These are phyloP conservation scores for Cephalopterus ornatus DNA, from an alignment of 2,113 vertebrate species.

Conservation along the genomic window DNA sequence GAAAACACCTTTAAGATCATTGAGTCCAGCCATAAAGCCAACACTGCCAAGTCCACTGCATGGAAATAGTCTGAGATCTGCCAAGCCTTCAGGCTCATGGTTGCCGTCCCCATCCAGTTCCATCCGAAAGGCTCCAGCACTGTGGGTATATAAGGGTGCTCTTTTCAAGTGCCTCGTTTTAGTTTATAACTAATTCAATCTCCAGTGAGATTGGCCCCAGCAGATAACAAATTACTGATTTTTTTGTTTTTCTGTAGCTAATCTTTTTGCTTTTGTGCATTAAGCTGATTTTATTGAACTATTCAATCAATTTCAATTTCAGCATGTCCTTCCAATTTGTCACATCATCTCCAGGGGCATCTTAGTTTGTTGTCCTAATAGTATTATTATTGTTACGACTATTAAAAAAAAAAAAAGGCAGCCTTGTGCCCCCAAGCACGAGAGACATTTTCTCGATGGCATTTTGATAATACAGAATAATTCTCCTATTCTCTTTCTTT, in stretches of 20 bases:
- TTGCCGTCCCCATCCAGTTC: not conserved
- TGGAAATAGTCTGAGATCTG: not conserved
- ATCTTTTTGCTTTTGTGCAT: constrained; percentile 52
- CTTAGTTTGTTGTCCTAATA: constrained; percentile 38
- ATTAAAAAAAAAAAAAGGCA: not conserved
- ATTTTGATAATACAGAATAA: constrained; percentile 5
- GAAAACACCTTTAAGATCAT: not conserved
- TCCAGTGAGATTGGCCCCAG: constrained; percentile 29
- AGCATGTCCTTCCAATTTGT: constrained; percentile 59
- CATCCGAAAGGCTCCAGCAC: not conserved
- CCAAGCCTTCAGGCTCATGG: not conserved
- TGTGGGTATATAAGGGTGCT: not conserved
- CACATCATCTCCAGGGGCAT: constrained; percentile 57
- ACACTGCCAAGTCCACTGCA: not conserved
- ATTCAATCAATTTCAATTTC: constrained; percentile 69
- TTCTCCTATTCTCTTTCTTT: not conserved
- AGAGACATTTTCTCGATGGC: constrained; percentile 16
- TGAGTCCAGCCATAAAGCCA: not conserved
- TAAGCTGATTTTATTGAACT: constrained; percentile 69
- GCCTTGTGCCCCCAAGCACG: not conserved
- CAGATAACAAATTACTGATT: constrained; percentile 30
- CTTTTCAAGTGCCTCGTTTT: not conserved
- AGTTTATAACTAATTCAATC: constrained; percentile 32
- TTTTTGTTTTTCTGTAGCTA: constrained; percentile 26
- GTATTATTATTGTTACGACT: constrained; percentile 19